phyloP scores from a whole-genome alignment of 2,113 vertebrate species.

The Centropristis striata region DNA sequence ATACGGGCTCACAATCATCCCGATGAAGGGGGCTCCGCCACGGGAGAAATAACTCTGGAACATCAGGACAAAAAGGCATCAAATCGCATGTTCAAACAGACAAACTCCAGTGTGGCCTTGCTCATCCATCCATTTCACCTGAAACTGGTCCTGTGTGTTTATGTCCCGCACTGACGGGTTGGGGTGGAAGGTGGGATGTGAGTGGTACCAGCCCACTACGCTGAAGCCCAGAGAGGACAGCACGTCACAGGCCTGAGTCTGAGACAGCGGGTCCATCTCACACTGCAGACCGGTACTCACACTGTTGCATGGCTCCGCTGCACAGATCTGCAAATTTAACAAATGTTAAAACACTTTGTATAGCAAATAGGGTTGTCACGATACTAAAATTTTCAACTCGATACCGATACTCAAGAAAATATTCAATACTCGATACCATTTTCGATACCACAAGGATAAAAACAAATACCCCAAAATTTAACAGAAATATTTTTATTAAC shows the following conservation, averaged over 20 bases:
- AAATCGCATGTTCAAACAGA: not conserved
- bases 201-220: constrained; percentile 98
- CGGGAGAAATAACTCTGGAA: constrained; percentile 97
- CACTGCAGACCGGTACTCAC: constrained; percentile 97
- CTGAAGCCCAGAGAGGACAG: constrained; percentile 89
- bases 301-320: constrained; percentile 95
- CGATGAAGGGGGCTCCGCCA: constrained; percentile 96
- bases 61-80: not conserved
- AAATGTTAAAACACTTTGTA: not conserved
- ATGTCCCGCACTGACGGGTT: constrained; percentile 96
- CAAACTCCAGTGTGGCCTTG: not conserved
- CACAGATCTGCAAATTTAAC: constrained; percentile 86
- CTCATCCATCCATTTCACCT: constrained; percentile 82
- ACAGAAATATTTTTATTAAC: no score
- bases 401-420: no score
- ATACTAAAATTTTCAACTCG: no score
- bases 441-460: no score
- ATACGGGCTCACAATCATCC: constrained; percentile 98
- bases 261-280: constrained; percentile 97
- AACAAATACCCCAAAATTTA: no score
- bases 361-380: no score
- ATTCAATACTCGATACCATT: no score
- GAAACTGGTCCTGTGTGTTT: constrained; percentile 97
- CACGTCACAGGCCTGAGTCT: constrained; percentile 94
- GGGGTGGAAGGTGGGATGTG: constrained; percentile 95